Base-by-base conservation (phyloP, 2,797 vertebrate species). In the Schizopygopsis pylzovi region DNA sequence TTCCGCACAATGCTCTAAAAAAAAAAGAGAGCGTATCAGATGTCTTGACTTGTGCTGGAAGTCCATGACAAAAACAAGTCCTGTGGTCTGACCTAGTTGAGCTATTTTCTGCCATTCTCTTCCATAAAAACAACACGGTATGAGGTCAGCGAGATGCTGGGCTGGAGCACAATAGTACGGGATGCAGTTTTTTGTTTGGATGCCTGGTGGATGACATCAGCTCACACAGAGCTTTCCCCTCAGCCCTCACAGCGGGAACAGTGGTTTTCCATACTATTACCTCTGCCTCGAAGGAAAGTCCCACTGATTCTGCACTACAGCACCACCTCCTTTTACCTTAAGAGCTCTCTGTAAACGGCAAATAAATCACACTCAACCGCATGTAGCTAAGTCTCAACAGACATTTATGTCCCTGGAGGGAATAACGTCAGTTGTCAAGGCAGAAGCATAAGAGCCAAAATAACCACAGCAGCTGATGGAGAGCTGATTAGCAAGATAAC, bases 151-250 rank as follows among this genome's bases (percentile, higher is more conserved):
- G 76, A 73, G 85, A 90, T 88, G 84, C 84, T 85, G 72, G 78
- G 86, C 72, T 85, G 49, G 54, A 83, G 86, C 49, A 81, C 78
- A 81, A 88, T 88, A 88, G 86, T 87, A 89, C 43, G 81, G 82
- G 88, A 89, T 89, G 84, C 81, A 90, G 87, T 90, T 88, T 89
- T 85, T 90, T 88, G 88, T 91, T 88, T 90, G 89, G 85, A 91
- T 89, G 86, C 85, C 87, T 90, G 84, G 59, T 86, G 82, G 52
- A 88, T 91, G 88, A 91, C 88, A 89, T 90, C 87, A 90, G 73
- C 81, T 84, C 76, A 82, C 75, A 84, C 87, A 88, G 73, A 87
- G 81, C 85, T 79, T 88, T 88, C 80, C 85, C 88, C 86, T 77
- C 87, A 77, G 88, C 71, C 83, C 88, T 83, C 87, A 65, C 79